These are phyloP conservation scores for Cyanocitta stelleri DNA, from an alignment of 2,113 vertebrate genomes.

Conservation along the genomic window DNA sequence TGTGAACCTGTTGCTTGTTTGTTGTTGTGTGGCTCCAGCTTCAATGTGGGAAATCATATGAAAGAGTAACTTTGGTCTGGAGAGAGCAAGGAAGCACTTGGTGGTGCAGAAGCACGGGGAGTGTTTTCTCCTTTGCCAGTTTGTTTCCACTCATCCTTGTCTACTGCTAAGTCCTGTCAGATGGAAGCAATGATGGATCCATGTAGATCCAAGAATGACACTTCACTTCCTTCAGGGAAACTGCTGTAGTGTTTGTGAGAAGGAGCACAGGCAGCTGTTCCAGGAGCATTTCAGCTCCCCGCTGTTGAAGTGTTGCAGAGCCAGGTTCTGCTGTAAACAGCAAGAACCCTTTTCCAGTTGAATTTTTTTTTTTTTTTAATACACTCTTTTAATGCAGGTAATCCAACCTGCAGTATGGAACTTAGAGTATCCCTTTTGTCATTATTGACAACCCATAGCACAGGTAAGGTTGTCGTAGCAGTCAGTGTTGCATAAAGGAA, in stretches of 20 bases:
- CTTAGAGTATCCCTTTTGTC: conserved; percentile 18
- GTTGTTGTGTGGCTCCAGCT: background rate
- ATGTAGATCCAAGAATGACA: background rate
- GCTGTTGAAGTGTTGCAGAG: background rate
- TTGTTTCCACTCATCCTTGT: background rate
- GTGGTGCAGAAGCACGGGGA: background rate
- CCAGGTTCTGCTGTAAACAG: background rate
- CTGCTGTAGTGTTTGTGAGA: background rate
- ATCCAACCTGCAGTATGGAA: conserved; percentile 44
- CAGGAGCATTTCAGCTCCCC: background rate
- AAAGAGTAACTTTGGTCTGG: background rate
- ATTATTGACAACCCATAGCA: conserved; percentile 34
- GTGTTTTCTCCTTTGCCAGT: background rate
- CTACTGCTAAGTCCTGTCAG: background rate
- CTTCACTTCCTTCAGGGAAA: background rate
- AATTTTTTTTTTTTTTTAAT: background rate
- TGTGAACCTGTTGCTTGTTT: conserved; percentile 36
- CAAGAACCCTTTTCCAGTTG: background rate
- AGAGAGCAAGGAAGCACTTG: background rate
- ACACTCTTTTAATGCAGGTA: conserved; percentile 2
- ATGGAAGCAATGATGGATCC: background rate
- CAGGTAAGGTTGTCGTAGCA: conserved; percentile 19
- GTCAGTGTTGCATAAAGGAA: background rate
- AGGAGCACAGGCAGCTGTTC: background rate
- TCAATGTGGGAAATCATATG: background rate